Conservation (phyloP, 2,888 invertebrate genomes). For the Bugula neritina region DNA sequence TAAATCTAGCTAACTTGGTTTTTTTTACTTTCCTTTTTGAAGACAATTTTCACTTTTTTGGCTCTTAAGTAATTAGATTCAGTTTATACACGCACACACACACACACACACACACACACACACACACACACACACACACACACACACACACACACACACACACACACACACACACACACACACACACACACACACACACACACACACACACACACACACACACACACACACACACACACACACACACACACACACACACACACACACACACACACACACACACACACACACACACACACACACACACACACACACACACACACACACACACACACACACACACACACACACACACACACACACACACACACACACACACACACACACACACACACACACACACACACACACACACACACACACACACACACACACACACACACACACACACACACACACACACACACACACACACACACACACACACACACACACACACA, state of each 20-base stretch:
- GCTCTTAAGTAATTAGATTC: no score
- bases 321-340: not conserved
- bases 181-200: not conserved
- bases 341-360: not conserved
- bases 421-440: not conserved
- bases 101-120: not conserved
- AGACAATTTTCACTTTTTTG: no score
- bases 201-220: not conserved
- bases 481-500: not conserved
- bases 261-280: not conserved
- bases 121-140: not conserved
- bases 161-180: not conserved
- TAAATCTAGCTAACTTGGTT: no score
- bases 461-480: not conserved
- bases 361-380: not conserved
- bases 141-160: not conserved
- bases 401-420: not conserved
- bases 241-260: not conserved
- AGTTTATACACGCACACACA: not conserved
- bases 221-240: not conserved
- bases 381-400: not conserved
- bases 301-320: not conserved
- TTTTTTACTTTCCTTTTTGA: no score
- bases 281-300: not conserved
- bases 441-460: not conserved